Evolutionary conservation across 2,113 vertebrate genomes (phyloP), one percentile per base, ranked within the genome.

Genomic region (Prunella himalayana): DNA sequence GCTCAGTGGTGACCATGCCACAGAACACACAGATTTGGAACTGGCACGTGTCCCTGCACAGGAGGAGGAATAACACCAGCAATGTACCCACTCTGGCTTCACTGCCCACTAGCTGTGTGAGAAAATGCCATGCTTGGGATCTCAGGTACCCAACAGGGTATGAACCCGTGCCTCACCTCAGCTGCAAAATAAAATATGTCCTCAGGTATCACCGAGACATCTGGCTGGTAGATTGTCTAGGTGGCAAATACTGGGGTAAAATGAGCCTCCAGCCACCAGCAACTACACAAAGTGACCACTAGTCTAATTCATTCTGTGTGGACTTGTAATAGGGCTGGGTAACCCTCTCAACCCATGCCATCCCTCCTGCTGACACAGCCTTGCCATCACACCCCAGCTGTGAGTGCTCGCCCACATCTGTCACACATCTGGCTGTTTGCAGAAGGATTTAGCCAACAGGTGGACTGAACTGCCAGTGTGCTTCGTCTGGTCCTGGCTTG

Each of bases 391-490:
- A 1, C 51, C 59, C 21, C 0, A 1, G 25, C 75, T 42, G 2
- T 2, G 37, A 80, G 59, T 0, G 0, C 35, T 63, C 31, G 33
- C 24, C 37, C 59, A 51, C 78, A 76, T 95, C 91, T 87, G 85
- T 78, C 65, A 41, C 21, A 42, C 72, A 72, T 71, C 82, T 8
- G 1, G 78, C 63, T 94, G 18, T 91, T 86, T 93, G n/a, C 82
- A 81, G 90, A 73, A 80, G 31, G 53, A 57, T 71, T 76, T 88
- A 53, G 11, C 60, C 56, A 50, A 92, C 97, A 98, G 97, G 97
- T 97, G 97, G 93, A 75, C 76, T 27, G 77, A 31, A 22, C 53
- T 60, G 59, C 86, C 94, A 92, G 72, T 84, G 85, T 24, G 2
- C 84, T 95, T 94, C 95, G 72, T 75, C 92, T 94, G 92, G 82